Evolutionary conservation across 2,888 invertebrate genomes (phyloP).

Genomic region (Catocala fraxini): DNA sequence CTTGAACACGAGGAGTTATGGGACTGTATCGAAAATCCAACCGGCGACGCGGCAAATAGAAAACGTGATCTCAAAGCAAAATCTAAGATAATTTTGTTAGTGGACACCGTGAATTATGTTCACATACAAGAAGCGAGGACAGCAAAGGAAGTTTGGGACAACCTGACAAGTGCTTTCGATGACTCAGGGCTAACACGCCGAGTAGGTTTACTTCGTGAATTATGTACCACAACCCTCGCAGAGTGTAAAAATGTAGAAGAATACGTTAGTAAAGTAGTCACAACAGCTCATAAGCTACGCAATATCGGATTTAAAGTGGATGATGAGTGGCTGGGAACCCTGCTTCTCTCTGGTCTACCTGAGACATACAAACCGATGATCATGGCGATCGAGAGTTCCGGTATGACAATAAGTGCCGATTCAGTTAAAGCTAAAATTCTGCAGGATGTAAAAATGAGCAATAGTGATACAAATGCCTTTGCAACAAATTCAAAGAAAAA

Average conservation of each 20-base stretch:
- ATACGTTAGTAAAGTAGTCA: conserved; percentile 8
- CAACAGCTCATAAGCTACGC: background rate
- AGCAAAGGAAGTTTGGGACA: conserved; percentile 4
- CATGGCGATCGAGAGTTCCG: conserved; percentile 29
- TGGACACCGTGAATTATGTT: conserved; percentile 11
- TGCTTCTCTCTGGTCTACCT: conserved; percentile 25
- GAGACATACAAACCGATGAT: conserved; percentile 24
- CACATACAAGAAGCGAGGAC: conserved; percentile 6
- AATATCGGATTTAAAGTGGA: conserved; percentile 7
- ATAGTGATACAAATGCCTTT: background rate
- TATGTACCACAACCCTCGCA: no score
- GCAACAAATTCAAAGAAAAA: background rate
- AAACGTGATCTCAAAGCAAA: conserved; percentile 9
- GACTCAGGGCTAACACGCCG: conserved; percentile 7
- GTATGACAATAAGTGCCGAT: conserved; percentile 13
- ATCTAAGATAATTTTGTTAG: conserved; percentile 8
- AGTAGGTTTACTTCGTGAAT: background rate
- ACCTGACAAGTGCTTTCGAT: conserved; percentile 1
- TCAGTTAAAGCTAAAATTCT: conserved; percentile 5
- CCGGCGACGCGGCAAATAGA: background rate
- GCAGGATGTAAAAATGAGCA: conserved; percentile 5
- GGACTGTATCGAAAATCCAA: background rate
- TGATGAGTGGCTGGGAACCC: conserved; percentile 18
- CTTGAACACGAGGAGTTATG: conserved; percentile 4
- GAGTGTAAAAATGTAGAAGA: no score